Evolutionary conservation across 2,888 invertebrate species (phyloP), one percentile per base, ranked within the genome.

Genomic region (Acanthococcus lagerstroemiae): DNA sequence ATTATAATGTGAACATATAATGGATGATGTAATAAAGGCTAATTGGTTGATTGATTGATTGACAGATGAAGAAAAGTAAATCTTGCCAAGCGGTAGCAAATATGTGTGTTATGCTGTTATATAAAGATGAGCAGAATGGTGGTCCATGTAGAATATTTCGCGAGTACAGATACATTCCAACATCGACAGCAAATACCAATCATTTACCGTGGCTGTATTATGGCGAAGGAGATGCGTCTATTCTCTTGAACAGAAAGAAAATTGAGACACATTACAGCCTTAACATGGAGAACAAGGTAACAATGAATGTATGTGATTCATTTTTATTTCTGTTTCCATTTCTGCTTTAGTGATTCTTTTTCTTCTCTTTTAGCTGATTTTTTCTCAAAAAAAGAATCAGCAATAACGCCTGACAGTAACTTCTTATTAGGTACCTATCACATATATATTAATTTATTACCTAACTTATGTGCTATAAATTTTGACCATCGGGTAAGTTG

Each of bases 21-120:
- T n/a, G n/a, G n/a, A n/a, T n/a, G n/a, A n/a, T n/a, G 37, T 3
- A 37, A 37, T 37, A 3, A 37, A 37, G 37, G n/a, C 2, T 44
- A 5, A 26, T 56, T 56, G 56, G 7, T 15, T 46, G 24, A 17
- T 17, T 54, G 27, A 9, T 37, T 17, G n/a, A 26, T 30, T 63
- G 60, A 68, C 72, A 78, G 73, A 78, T 78, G 71, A 74, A 75
- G 48, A 78, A 81, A 71, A 72, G 72, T 61, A 80, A 78, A 17
- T 82, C 84, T 9, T 87, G 87, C 72, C 83, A 86, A 74, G 78
- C 81, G 68, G 75, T 88, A 67, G 83, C 83, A 1, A 86, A 87
- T 74, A 78, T 86, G 75, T 87, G 87, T 72, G 78, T 81, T 0
- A 74, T 85, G 65, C 80, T 80, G 6, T 76, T 82, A 67, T 83